A percentile compares a stretch with the other conserved stretches of the same genome.
These are phyloP conservation scores for Aegithalos caudatus DNA, from an alignment of 2,113 vertebrate genomes.

Conservation along the genomic window DNA sequence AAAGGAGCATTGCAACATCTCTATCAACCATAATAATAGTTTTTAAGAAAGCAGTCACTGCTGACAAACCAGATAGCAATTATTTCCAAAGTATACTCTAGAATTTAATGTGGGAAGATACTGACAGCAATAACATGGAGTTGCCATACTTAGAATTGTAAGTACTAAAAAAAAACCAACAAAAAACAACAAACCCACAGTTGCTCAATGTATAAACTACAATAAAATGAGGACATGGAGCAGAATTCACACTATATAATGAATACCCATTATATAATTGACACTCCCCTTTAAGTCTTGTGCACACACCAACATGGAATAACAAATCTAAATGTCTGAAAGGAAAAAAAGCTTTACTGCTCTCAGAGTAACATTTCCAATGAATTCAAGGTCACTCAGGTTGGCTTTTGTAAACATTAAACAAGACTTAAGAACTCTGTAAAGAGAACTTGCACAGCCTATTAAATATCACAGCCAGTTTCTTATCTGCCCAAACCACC, in stretches of 20 bases:
- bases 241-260: not conserved
- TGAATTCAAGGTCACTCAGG: slow-evolving; percentile 12
- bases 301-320: not conserved
- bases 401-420: slow-evolving; percentile 26
- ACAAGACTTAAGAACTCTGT: not conserved
- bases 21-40: not conserved
- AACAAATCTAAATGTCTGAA: not conserved
- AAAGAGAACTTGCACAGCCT: not conserved
- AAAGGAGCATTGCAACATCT: not conserved
- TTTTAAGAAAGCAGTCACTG: not conserved
- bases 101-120: not conserved
- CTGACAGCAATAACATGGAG: not conserved
- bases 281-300: not conserved
- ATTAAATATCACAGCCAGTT: not conserved
- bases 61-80: not conserved
- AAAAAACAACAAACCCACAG: not conserved
- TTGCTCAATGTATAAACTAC: not conserved
- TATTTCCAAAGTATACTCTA: not conserved
- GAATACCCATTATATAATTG: not conserved
- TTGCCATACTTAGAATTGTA: not conserved
- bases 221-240: not conserved
- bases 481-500: slow-evolving; percentile 6
- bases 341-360: not conserved
- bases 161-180: not conserved
- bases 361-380: not conserved